phyloP scores from a whole-genome alignment of 2,888 invertebrate genomes.

The Drosophila niveifrons region DNA sequence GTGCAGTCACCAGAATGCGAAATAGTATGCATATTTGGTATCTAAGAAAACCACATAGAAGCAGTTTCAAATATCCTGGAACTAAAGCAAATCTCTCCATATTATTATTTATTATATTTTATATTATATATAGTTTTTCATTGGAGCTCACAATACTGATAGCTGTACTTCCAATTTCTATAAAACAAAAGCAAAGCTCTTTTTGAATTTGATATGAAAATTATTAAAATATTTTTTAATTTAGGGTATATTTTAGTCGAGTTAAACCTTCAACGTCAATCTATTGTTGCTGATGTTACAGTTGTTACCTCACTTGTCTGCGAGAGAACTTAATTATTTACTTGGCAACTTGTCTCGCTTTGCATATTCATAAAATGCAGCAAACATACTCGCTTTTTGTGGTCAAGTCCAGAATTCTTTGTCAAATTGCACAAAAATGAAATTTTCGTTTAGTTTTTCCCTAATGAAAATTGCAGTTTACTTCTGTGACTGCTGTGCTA shows the following conservation, averaged over 20 bases:
- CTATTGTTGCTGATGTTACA: conserved; percentile 24
- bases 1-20: conserved; percentile 8
- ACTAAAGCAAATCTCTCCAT: background rate
- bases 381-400: conserved; percentile 34
- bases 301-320: conserved; percentile 28
- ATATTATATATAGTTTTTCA: background rate
- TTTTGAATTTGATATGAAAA: too few relatives aligned
- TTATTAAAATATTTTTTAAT: background rate
- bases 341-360: conserved; percentile 51
- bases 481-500: conserved; percentile 5
- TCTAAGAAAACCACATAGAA: background rate
- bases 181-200: too few relatives aligned
- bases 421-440: conserved; percentile 43
- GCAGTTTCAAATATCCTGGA: background rate
- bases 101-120: background rate
- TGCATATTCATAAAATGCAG: conserved; percentile 61
- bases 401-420: conserved; percentile 36
- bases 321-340: conserved; percentile 68
- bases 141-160: too few relatives aligned
- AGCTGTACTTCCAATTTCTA: too few relatives aligned
- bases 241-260: conserved; percentile 1
- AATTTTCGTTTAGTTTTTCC: conserved; percentile 32
- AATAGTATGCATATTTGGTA: background rate
- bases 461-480: conserved; percentile 55
- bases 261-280: background rate